Evolutionary conservation across 2,113 vertebrate species (phyloP), one percentile per base, ranked within the genome.

Genomic region (Australoheros scitulus): DNA sequence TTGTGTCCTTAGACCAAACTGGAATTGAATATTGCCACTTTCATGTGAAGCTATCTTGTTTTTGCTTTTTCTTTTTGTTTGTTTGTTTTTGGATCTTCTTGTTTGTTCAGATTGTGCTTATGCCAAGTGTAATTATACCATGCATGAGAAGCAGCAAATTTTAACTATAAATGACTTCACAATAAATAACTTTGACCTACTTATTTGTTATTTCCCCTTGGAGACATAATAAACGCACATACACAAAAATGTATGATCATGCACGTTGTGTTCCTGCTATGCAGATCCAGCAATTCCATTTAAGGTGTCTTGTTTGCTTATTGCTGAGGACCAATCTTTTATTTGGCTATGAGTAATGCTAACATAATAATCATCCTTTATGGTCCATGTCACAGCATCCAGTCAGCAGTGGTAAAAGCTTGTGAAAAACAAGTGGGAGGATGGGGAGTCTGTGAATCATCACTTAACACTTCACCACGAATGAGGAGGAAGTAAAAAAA

Each of bases 391-490:
- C 65, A 83, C 72, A 77, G 76, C 63, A 88, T 52, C 63, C 47
- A 89, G 72, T 88, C 84, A 63, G 76, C 74, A 80, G 60, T 76
- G 80, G 87, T 84, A 87, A 88, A 91, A 89, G 52, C 65, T 79
- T 82, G 72, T 81, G 57, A 89, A 82, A 88, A 85, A 58, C 63
- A 78, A 83, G 85, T 88, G 77, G 90, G 88, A 92, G 76, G 88
- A 87, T 4, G 60, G 83, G 63, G 60, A 87, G 74, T 61, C 36
- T 3, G 78, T 93, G 93, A 94, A 81, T 94, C 90, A 93, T 89
- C 83, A 38, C 20, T 82, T 84, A 89, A 68, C 84, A 78, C 83
- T 89, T 86, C 65, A 58, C 80, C 61, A 87, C 22, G 43, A 86
- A 43, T 13, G 60, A 86, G 80, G 65, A 82, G 68, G 82, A 70